Evolutionary conservation across 1,140 invertebrate genomes (phyloP), one percentile per base, ranked within the genome.

Genomic region (Triops longicaudatus): DNA sequence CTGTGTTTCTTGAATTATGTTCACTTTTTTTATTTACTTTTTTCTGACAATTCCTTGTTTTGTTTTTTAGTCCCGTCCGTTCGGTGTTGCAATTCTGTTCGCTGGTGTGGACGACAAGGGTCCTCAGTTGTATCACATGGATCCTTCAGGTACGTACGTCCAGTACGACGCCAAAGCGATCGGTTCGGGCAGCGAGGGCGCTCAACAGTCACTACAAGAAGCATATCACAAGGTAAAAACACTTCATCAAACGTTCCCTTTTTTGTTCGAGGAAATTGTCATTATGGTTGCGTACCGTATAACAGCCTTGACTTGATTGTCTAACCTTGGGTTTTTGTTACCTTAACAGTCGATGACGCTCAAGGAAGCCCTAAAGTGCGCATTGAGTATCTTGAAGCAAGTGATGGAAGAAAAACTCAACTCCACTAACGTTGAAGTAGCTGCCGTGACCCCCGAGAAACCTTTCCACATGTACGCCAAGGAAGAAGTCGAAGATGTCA

Each of bases 371-470:
- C 91, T 95, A 76, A 97, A 96, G 82, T 84, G 93, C 43, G 91
- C 95, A 2, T 85, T 99, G 17, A 96, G 92, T 10, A 99, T 99
- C 82, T 85, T 99, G 1, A 99, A 99, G 83, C 97, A 99, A 87
- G 97, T 99, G 0, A 99, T 99, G 98, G 98, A 99, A 84, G 98
- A 99, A 85, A 99, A 99, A 86, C 84, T 99, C 0, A 98, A 93
- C 80, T 93, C 95, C 37, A 95, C 92, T 43, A 99, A 99, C 87
- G 96, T 99, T 73, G 98, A 99, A 87, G 93, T 99, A 43, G 95
- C 96, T 82, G 95, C 93, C 22, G 94, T 98, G 85, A 98, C 94
- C 2, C 91, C 91, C 1, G 88, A 90, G 11, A 87, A 89, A 80
- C 85, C 92, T 79, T 98, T 96, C 86, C 91, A 96, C 79, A 96